Evolutionary conservation across 2,888 invertebrate species (phyloP).

Genomic region (Spicauda simplicius): DNA sequence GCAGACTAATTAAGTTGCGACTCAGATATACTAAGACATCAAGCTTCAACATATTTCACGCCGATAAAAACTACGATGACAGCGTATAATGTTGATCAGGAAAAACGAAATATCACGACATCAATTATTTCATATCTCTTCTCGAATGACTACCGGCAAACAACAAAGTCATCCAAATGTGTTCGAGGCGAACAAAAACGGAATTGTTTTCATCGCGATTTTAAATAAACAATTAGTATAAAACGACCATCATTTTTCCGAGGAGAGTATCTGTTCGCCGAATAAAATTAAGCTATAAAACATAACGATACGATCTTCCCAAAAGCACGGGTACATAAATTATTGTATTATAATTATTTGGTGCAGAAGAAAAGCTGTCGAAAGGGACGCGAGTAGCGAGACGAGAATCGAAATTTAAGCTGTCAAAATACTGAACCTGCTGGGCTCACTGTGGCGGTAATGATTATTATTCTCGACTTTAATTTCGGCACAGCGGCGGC

Average conservation of each 20-base stretch:
- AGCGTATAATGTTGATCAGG: constrained; percentile 5
- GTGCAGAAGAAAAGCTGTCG: constrained; percentile 54
- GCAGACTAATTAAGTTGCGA: constrained; percentile 11
- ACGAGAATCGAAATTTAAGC: constrained; percentile 60
- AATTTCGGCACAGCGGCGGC: constrained; percentile 67
- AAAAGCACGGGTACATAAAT: constrained; percentile 57
- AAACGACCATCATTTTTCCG: constrained; percentile 44
- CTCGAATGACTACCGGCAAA: constrained; percentile 27
- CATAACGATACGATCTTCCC: constrained; percentile 60
- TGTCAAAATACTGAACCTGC: constrained; percentile 68
- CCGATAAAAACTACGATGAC: constrained; percentile 12
- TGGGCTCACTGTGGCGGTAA: constrained; percentile 63
- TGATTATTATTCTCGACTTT: constrained; percentile 76
- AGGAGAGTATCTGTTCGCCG: constrained; percentile 48
- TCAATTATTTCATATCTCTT: constrained; percentile 24
- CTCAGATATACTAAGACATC: constrained; percentile 2
- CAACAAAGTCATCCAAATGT: constrained; percentile 46
- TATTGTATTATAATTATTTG: constrained; percentile 60
- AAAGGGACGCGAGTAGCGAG: constrained; percentile 48
- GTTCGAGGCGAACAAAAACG: constrained; percentile 48
- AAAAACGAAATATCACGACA: constrained; percentile 10
- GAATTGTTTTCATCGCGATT: constrained; percentile 48
- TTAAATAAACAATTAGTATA: constrained; percentile 55
- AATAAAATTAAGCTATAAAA: constrained; percentile 72
- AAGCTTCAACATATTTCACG: constrained; percentile 3